These are phyloP conservation scores for Pseudorectes ferrugineus DNA, from an alignment of 2,113 vertebrate genomes.

Conservation along the genomic window DNA sequence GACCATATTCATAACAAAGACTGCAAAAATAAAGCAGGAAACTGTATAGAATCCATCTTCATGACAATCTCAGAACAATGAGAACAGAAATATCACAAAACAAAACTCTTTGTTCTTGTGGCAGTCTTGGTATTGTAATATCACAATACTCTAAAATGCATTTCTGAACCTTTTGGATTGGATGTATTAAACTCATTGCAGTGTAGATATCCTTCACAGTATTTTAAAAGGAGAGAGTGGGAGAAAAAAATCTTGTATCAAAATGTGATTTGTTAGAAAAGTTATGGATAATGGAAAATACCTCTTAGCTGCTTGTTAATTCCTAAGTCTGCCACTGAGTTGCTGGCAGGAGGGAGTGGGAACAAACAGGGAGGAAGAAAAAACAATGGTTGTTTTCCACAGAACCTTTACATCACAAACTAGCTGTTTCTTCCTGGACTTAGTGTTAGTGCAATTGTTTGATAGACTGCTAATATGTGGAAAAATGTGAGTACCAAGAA, in stretches of 20 bases:
- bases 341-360: not conserved
- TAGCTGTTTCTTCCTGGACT: not conserved
- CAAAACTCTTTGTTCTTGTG: constrained; percentile 44
- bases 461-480: not conserved
- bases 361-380: not conserved
- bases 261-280: not conserved
- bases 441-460: not conserved
- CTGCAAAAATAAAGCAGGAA: constrained; percentile 52
- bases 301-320: not conserved
- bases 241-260: not conserved
- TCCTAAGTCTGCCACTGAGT: not conserved
- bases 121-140: constrained; percentile 22
- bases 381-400: not conserved
- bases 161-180: constrained; percentile 17
- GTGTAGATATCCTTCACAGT: not conserved
- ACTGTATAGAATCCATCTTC: constrained; percentile 58
- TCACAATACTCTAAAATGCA: constrained; percentile 22
- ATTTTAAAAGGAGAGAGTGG: not conserved
- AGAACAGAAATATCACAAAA: constrained; percentile 52
- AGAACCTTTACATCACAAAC: not conserved
- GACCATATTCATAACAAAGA: constrained; percentile 59
- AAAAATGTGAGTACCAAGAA: not conserved
- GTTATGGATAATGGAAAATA: not conserved
- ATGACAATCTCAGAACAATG: constrained; percentile 57
- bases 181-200: not conserved